Conservation (phyloP, 30 jellyfish, hydroid and myxozoan genomes). For the Aurelia sp. region DNA sequence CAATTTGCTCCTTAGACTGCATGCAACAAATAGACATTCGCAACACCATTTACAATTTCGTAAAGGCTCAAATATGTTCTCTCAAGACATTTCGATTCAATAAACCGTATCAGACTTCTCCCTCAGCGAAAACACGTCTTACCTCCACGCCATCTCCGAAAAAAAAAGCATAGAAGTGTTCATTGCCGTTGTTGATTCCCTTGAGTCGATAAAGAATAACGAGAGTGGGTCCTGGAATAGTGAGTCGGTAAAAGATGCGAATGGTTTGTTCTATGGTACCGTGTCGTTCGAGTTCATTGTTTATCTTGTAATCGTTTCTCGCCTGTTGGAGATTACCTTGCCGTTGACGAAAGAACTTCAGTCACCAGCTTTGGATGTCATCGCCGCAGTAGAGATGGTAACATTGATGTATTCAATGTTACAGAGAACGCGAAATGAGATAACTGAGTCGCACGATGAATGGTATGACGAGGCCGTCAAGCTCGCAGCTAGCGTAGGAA, state of each 20-base stretch:
- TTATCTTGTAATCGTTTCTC: slow-evolving; percentile 37
- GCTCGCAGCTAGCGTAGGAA: slow-evolving; percentile 35
- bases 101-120: no score
- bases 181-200: slow-evolving; percentile 16
- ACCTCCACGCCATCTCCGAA: no score
- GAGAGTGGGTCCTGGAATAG: slow-evolving; percentile 29
- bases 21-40: no score
- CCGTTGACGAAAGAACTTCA: slow-evolving; percentile 66
- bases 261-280: slow-evolving; percentile 11
- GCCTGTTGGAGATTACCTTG: slow-evolving; percentile 21
- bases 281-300: slow-evolving; percentile 27
- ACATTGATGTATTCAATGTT: slow-evolving; percentile 18
- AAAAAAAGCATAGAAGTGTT: background rate
- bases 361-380: slow-evolving; percentile 29
- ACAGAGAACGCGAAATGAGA: slow-evolving; percentile 5
- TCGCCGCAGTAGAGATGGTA: background rate
- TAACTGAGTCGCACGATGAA: background rate
- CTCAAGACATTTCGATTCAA: no score
- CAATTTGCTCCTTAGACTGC: no score
- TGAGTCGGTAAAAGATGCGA: slow-evolving; percentile 8
- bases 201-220: slow-evolving; percentile 16
- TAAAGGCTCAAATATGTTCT: no score
- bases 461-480: slow-evolving; percentile 32
- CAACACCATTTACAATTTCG: no score
- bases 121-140: no score